A percentile compares a stretch with the other conserved stretches of the same genome.
These are phyloP conservation scores for Monomorium pharaonis DNA, from an alignment of 1,140 invertebrate genomes.

Conservation along the genomic window DNA sequence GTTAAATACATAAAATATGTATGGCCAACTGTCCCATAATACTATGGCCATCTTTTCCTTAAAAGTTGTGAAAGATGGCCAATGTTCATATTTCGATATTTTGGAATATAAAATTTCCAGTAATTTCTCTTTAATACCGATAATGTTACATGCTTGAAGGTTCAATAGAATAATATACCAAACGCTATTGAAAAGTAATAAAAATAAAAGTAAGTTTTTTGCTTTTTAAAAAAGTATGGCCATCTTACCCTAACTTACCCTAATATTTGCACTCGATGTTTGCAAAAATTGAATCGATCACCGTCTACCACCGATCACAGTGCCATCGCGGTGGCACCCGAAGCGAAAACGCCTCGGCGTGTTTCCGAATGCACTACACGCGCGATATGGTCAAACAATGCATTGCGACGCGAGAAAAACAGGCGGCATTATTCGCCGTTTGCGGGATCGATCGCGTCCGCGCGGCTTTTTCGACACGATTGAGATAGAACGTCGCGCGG, in stretches of 20 bases:
- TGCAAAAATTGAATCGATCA: constrained; percentile 1
- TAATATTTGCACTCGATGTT: not conserved
- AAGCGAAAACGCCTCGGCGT: not conserved
- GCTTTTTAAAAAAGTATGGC: not conserved
- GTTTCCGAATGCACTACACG: not conserved
- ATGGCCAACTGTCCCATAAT: too few relatives aligned
- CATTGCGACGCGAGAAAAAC: constrained; percentile 41
- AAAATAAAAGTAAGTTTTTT: not conserved
- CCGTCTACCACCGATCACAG: not conserved
- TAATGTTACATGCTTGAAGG: too few relatives aligned
- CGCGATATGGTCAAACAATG: constrained; percentile 55
- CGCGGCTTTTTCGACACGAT: constrained; percentile 22
- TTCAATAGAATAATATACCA: too few relatives aligned
- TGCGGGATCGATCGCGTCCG: constrained; percentile 26
- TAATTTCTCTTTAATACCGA: too few relatives aligned
- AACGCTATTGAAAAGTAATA: too few relatives aligned
- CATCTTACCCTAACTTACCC: not conserved
- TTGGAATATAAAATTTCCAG: too few relatives aligned
- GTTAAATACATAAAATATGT: too few relatives aligned
- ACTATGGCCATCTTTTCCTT: too few relatives aligned
- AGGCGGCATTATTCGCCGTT: constrained; percentile 27
- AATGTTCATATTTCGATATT: too few relatives aligned
- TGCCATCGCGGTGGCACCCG: too few relatives aligned
- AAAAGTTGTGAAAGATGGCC: too few relatives aligned
- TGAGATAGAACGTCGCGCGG: not conserved